phyloP scores from a whole-genome alignment of 92 coral and sea anemone species.

The Siderastrea radians region DNA sequence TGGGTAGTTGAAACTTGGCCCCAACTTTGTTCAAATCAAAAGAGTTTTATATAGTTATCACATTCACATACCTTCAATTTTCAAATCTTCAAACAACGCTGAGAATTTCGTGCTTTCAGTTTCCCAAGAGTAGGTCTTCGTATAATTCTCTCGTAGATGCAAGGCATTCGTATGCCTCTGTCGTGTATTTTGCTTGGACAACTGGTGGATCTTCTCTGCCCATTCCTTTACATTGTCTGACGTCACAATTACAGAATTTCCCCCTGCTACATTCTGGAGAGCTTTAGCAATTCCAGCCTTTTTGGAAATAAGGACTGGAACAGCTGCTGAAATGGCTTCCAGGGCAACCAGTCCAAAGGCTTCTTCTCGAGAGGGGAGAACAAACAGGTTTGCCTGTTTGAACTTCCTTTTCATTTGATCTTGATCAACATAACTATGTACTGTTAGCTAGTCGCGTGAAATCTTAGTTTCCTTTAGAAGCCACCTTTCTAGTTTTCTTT shows the following conservation, averaged over 20 bases:
- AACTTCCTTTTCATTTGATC: not conserved
- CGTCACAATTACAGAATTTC: not conserved
- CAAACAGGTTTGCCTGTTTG: not conserved
- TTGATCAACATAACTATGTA: not conserved
- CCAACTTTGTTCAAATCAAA: not conserved
- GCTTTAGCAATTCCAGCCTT: not conserved
- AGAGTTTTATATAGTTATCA: not conserved
- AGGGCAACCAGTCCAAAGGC: constrained; percentile 28
- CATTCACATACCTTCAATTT: not conserved
- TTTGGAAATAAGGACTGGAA: not conserved
- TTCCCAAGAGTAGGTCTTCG: not conserved
- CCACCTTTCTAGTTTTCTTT: constrained; percentile 7
- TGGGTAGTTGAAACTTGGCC: no score
- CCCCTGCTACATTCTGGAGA: constrained; percentile 4
- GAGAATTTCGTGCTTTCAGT: not conserved
- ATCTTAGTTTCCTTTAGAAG: not conserved
- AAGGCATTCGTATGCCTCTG: not conserved
- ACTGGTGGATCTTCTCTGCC: not conserved
- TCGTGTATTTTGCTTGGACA: not conserved
- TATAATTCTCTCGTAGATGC: not conserved
- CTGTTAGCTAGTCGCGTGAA: not conserved
- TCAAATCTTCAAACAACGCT: not conserved
- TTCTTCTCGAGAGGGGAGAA: constrained; percentile 32
- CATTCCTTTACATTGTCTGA: constrained; percentile 15
- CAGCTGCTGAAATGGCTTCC: not conserved